These are phyloP conservation scores for Perizoma flavofasciatum DNA, from an alignment of 2,888 invertebrate species.

Conservation along the genomic window DNA sequence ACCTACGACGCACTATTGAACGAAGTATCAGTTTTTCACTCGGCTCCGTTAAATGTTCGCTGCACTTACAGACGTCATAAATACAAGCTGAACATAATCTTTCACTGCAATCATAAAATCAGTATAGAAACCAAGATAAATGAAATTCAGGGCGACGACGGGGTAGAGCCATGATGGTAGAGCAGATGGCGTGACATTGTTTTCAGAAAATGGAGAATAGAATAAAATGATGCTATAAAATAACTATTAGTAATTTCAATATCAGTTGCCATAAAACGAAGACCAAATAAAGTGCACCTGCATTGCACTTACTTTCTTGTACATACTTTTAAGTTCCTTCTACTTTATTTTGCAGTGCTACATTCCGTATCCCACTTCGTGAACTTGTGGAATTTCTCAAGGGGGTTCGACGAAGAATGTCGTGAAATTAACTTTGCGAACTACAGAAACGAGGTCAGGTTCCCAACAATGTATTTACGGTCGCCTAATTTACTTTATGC, in stretches of 20 bases:
- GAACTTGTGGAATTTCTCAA: slow-evolving; percentile 83
- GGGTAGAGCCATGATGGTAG: too few species aligned
- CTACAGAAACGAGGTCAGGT: slow-evolving; percentile 74
- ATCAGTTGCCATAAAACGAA: neutral
- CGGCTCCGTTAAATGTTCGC: neutral
- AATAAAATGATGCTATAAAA: too few species aligned
- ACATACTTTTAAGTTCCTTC: slow-evolving; percentile 9
- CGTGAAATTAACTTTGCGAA: slow-evolving; percentile 78
- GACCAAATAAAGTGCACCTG: slow-evolving; percentile 14
- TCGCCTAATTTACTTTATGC: slow-evolving; percentile 20
- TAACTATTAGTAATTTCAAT: too few species aligned
- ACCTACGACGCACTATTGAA: slow-evolving; percentile 14
- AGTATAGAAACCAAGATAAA: too few species aligned
- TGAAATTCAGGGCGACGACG: too few species aligned
- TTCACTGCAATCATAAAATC: too few species aligned
- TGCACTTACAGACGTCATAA: neutral
- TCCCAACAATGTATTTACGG: slow-evolving; percentile 33
- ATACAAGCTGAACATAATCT: too few species aligned
- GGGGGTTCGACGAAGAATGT: slow-evolving; percentile 68
- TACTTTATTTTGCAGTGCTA: slow-evolving; percentile 65
- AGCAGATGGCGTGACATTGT: neutral
- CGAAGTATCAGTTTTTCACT: neutral
- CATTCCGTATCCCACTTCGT: slow-evolving; percentile 82
- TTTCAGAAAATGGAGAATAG: too few species aligned
- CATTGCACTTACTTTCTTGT: slow-evolving; percentile 14